Conservation (phyloP, 2,888 invertebrate genomes). For the Lasioglossum figueresi region DNA sequence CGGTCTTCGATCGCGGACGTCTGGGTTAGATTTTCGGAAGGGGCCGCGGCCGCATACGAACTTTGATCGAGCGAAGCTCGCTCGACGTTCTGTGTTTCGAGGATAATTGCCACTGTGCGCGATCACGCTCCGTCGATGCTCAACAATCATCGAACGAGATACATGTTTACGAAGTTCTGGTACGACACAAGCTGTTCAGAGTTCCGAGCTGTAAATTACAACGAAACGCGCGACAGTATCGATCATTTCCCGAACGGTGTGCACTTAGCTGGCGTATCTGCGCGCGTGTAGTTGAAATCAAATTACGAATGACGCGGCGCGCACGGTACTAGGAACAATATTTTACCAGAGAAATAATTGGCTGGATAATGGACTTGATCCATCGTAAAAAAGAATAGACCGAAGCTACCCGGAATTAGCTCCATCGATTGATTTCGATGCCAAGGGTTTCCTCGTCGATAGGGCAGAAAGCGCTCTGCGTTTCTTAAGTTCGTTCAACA, state of each 20-base stretch:
- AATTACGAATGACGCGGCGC: not conserved
- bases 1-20: slow-evolving; percentile 66
- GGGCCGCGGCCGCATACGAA: slow-evolving; percentile 1
- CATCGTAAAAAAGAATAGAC: slow-evolving; percentile 18
- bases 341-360: slow-evolving; percentile 33
- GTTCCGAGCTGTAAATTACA: not conserved
- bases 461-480: slow-evolving; percentile 17
- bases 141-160: not conserved
- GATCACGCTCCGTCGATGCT: not conserved
- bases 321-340: slow-evolving; percentile 1
- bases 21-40: slow-evolving; percentile 46
- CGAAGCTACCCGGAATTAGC: not conserved
- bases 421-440: slow-evolving; percentile 21
- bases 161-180: not conserved
- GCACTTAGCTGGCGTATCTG: not conserved
- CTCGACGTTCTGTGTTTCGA: slow-evolving; percentile 33
- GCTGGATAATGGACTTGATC: slow-evolving; percentile 31
- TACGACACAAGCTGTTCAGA: not conserved
- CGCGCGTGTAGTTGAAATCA: not conserved
- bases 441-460: not conserved
- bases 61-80: not conserved
- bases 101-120: not conserved
- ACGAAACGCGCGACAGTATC: not conserved
- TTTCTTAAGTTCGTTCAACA: slow-evolving; percentile 14
- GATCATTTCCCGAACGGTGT: not conserved